Percentiles rank a stretch among this genome's conserved stretches.
Conservation (phyloP, 2,113 vertebrate species). For the Cervus canadensis region DNA sequence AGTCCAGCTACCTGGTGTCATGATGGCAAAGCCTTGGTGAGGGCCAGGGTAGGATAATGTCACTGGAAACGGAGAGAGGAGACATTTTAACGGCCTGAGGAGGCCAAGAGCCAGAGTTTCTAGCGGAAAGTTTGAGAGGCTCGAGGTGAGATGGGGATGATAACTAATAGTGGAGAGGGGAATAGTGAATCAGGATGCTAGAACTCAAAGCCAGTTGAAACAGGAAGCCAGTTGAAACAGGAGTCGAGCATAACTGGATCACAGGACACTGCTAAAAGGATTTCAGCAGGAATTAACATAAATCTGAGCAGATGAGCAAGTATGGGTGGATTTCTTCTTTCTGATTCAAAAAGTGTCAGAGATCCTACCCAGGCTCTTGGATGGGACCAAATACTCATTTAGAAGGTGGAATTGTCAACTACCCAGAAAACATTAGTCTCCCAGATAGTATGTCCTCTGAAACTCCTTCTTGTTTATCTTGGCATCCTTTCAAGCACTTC, state of each 20-base stretch:
- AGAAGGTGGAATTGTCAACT: background rate
- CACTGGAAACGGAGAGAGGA: background rate
- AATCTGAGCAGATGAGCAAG: background rate
- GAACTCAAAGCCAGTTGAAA: slow-evolving; percentile 11
- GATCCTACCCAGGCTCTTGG: background rate
- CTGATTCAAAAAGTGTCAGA: background rate
- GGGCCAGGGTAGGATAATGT: background rate
- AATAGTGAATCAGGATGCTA: background rate
- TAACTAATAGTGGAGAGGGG: background rate
- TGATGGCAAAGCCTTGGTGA: background rate
- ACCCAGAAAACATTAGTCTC: background rate
- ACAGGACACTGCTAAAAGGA: background rate
- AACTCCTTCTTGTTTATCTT: background rate
- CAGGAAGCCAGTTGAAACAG: background rate
- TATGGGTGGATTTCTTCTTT: background rate
- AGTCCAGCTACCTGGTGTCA: background rate
- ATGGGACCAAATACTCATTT: background rate
- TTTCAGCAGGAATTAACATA: background rate
- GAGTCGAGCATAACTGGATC: background rate
- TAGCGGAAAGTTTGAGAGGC: background rate
- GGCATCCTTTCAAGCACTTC: background rate
- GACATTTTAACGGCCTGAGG: background rate
- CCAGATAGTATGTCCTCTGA: background rate
- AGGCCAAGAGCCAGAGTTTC: background rate
- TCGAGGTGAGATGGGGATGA: background rate